These are phyloP conservation scores for Petaurus breviceps DNA, from an alignment of 2,113 vertebrate species.

Conservation along the genomic window DNA sequence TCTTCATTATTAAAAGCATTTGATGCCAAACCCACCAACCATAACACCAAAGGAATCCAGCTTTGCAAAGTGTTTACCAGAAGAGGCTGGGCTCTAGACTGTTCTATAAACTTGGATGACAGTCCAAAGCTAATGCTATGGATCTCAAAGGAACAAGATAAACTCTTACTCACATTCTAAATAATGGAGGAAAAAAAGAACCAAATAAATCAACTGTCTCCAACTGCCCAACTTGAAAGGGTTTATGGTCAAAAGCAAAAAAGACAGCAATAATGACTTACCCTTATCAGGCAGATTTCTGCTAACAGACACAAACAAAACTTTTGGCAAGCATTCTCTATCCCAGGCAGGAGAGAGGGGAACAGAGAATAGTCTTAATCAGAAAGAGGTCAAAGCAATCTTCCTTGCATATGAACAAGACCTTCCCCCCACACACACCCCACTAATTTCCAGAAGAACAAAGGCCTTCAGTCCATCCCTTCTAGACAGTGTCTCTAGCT, in stretches of 20 bases:
- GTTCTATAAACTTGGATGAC: conserved; percentile 81
- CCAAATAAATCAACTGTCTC: conserved; percentile 64
- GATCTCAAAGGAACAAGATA: conserved; percentile 80
- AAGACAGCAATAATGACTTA: conserved; percentile 29
- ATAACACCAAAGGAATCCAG: conserved; percentile 76
- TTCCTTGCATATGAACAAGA: conserved; percentile 19
- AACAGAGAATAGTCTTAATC: neutral
- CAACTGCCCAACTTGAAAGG: conserved; percentile 58
- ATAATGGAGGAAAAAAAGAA: conserved; percentile 59
- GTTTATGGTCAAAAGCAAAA: conserved; percentile 59
- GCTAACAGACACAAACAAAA: conserved; percentile 74
- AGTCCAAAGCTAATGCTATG: conserved; percentile 71
- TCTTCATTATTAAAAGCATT: conserved; percentile 72
- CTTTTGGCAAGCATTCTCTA: conserved; percentile 60
- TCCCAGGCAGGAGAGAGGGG: conserved; percentile 1
- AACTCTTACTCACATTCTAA: conserved; percentile 78
- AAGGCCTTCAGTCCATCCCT: neutral
- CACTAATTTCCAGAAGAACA: conserved; percentile 8
- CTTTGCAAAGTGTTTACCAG: conserved; percentile 82
- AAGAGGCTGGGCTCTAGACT: conserved; percentile 77
- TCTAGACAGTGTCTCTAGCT: neutral
- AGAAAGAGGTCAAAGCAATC: conserved; percentile 17
- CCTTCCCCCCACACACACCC: neutral
- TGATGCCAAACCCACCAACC: conserved; percentile 69
- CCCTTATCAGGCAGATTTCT: conserved; percentile 74